phyloP scores from a whole-genome alignment of 2,797 vertebrate genomes.

The Mormyrus hasselquistii region DNA sequence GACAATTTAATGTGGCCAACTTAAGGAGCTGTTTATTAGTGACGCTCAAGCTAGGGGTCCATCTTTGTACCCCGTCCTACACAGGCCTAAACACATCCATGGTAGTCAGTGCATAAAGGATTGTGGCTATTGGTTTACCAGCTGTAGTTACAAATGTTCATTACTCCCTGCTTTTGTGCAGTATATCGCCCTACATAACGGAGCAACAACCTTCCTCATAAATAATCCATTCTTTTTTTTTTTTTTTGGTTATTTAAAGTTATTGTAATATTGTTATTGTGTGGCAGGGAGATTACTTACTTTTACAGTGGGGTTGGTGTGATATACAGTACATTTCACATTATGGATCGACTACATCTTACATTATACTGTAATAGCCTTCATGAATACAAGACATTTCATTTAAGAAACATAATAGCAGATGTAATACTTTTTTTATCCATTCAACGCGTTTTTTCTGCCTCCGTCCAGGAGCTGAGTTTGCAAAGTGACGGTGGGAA shows the following conservation, averaged over 20 bases:
- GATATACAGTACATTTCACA: neutral
- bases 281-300: neutral
- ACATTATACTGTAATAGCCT: neutral
- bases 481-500: conserved; percentile 46
- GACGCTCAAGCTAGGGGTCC: neutral
- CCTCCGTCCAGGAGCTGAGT: conserved; percentile 49
- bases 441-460: neutral
- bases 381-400: neutral
- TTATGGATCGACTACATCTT: neutral
- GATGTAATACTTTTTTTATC: neutral
- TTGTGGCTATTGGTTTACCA: neutral
- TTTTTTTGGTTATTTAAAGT: neutral
- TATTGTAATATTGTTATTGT: neutral
- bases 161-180: neutral
- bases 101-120: neutral
- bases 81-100: neutral
- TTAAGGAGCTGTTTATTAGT: neutral
- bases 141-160: neutral
- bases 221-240: neutral
- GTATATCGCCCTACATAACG: neutral
- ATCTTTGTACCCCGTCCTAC: neutral
- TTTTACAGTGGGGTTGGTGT: neutral
- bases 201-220: neutral
- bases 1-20: neutral
- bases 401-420: neutral